Evolutionary conservation across 2,888 invertebrate species (phyloP).

Genomic region (Rhingia campestris): DNA sequence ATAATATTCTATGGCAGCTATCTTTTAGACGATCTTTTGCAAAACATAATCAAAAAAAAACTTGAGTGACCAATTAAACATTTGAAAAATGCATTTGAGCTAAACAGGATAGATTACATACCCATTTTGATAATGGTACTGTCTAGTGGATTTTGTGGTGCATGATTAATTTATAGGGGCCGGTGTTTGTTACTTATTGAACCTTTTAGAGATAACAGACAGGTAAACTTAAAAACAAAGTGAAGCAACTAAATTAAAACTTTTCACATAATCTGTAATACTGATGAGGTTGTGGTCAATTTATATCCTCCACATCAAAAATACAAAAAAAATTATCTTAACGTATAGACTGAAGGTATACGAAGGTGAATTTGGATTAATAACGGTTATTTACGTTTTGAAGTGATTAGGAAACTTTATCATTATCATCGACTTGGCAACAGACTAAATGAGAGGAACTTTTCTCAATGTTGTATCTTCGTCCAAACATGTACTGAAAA

Average conservation of each 20-base stretch:
- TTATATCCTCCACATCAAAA: conserved; percentile 26
- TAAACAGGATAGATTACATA: too few species aligned
- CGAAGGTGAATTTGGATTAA: conserved; percentile 17
- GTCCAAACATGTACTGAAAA: background rate
- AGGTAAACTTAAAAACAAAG: background rate
- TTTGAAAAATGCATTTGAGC: too few species aligned
- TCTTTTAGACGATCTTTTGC: too few species aligned
- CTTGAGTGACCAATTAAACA: too few species aligned
- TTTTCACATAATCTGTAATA: conserved; percentile 30
- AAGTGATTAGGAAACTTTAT: conserved; percentile 52
- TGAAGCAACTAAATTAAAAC: conserved; percentile 35
- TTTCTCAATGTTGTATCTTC: background rate
- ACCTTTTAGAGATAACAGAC: too few species aligned
- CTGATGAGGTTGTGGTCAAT: conserved; percentile 12
- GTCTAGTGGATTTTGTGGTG: too few species aligned
- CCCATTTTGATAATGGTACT: too few species aligned
- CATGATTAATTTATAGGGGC: too few species aligned
- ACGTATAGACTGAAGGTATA: background rate
- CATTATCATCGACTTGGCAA: conserved; percentile 30
- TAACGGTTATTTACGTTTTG: conserved; percentile 43
- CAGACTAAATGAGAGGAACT: conserved; percentile 8
- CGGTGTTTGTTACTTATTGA: too few species aligned
- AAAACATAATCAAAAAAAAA: too few species aligned
- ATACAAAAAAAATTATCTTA: background rate
- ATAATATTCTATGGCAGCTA: too few species aligned